phyloP scores from a whole-genome alignment of 2,113 vertebrate genomes.

The Clupea harengus region DNA sequence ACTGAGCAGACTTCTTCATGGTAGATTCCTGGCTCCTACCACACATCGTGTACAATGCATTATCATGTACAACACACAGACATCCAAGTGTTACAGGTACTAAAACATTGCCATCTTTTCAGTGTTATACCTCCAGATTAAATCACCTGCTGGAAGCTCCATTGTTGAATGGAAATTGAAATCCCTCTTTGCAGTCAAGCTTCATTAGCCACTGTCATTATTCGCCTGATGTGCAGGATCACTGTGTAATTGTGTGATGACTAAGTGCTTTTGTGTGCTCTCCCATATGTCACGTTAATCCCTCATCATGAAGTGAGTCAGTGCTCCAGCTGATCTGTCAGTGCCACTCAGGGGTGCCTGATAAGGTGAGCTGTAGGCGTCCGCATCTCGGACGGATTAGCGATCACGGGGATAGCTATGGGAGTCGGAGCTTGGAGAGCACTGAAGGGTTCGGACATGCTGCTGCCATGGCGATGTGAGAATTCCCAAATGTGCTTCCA shows the following conservation, averaged over 20 bases:
- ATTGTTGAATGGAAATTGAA: constrained; percentile 10
- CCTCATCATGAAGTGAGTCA: background rate
- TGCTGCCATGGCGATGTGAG: constrained; percentile 41
- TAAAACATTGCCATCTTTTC: background rate
- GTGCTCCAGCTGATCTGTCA: background rate
- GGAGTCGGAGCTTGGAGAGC: background rate
- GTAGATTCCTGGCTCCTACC: too few species aligned
- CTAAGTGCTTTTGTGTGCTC: constrained; percentile 4
- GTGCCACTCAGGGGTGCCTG: background rate
- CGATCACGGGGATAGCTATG: background rate
- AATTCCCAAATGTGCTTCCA: constrained; percentile 34
- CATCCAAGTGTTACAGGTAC: background rate
- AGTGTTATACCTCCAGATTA: background rate
- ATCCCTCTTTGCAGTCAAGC: background rate
- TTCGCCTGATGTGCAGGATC: background rate
- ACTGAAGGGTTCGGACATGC: background rate
- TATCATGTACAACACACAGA: background rate
- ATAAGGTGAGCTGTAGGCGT: constrained; percentile 7
- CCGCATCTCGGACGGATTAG: background rate
- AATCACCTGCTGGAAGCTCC: background rate
- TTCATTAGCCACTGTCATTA: constrained; percentile 19
- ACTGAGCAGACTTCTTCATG: too few species aligned
- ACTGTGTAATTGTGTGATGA: constrained; percentile 9
- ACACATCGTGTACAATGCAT: background rate
- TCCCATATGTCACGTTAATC: constrained; percentile 18